Conservation (phyloP, 2,113 vertebrate genomes). For the Cebidichthys violaceus region DNA sequence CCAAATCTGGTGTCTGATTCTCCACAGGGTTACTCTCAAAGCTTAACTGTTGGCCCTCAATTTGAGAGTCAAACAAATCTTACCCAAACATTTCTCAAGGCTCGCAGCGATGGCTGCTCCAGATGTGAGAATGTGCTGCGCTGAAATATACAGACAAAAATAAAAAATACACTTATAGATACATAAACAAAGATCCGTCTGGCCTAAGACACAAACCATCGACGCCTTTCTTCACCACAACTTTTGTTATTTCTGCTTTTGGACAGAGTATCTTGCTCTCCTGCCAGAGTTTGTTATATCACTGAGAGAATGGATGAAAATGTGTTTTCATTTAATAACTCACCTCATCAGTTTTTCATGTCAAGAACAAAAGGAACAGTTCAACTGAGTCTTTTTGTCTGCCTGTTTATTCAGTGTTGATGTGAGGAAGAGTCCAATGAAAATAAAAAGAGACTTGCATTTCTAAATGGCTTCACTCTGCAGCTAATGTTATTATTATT, state of each 20-base stretch:
- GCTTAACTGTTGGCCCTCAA: conserved; percentile 64
- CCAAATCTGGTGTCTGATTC: conserved; percentile 71
- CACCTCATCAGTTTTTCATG: conserved; percentile 68
- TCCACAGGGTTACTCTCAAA: conserved; percentile 63
- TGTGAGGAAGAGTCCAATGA: conserved; percentile 24
- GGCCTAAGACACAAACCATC: conserved; percentile 28
- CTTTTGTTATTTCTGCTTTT: conserved; percentile 75
- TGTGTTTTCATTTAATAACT: conserved; percentile 81
- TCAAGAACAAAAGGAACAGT: conserved; percentile 50
- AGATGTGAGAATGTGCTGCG: conserved; percentile 69
- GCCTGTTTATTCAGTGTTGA: conserved; percentile 60
- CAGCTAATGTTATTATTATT: neutral
- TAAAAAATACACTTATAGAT: conserved; percentile 41
- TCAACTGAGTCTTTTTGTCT: conserved; percentile 23
- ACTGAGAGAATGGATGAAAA: conserved; percentile 67
- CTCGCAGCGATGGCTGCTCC: conserved; percentile 65
- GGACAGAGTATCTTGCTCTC: conserved; percentile 57
- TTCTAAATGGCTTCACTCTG: neutral
- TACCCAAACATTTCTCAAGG: conserved; percentile 63
- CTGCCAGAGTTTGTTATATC: conserved; percentile 77
- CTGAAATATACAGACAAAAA: conserved; percentile 41
- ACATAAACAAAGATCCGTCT: conserved; percentile 49
- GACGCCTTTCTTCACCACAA: conserved; percentile 56
- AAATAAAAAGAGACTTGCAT: conserved; percentile 21
- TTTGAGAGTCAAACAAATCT: conserved; percentile 68